phyloP scores from a whole-genome alignment of 2,888 invertebrate genomes.

The Biston betularia region DNA sequence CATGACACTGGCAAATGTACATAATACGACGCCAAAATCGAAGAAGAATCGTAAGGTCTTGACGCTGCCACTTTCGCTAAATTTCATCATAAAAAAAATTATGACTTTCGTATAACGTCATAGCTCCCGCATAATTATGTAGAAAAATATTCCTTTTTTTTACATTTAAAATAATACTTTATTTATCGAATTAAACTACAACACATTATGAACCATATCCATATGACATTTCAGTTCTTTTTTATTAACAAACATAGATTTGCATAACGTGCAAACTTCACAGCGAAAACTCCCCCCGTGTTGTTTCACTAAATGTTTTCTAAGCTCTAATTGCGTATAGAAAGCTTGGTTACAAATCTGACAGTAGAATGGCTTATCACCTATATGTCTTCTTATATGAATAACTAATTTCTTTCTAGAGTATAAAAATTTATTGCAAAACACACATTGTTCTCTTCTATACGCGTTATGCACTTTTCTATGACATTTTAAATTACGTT shows the following conservation, averaged over 20 bases:
- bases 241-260: constrained; percentile 61
- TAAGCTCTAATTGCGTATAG: constrained; percentile 62
- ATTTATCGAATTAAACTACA: constrained; percentile 46
- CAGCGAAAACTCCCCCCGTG: constrained; percentile 75
- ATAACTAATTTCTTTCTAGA: constrained; percentile 70
- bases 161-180: too few species aligned
- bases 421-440: constrained; percentile 69
- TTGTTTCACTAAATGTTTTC: constrained; percentile 62
- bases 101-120: too few species aligned
- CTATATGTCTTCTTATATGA: constrained; percentile 76
- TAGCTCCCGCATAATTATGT: too few species aligned
- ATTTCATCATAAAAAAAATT: too few species aligned
- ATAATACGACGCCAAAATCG: too few species aligned
- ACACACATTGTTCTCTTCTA: constrained; percentile 66
- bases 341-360: constrained; percentile 67
- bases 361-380: constrained; percentile 69
- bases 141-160: too few species aligned
- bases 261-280: constrained; percentile 59
- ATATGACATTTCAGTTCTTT: constrained; percentile 66
- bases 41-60: too few species aligned
- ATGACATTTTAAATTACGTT: constrained; percentile 68
- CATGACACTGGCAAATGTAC: too few species aligned
- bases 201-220: constrained; percentile 59
- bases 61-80: too few species aligned
- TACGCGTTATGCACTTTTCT: constrained; percentile 66